Base-by-base conservation (phyloP, 2,888 invertebrate species). In the Polydrusus tereticollis region DNA sequence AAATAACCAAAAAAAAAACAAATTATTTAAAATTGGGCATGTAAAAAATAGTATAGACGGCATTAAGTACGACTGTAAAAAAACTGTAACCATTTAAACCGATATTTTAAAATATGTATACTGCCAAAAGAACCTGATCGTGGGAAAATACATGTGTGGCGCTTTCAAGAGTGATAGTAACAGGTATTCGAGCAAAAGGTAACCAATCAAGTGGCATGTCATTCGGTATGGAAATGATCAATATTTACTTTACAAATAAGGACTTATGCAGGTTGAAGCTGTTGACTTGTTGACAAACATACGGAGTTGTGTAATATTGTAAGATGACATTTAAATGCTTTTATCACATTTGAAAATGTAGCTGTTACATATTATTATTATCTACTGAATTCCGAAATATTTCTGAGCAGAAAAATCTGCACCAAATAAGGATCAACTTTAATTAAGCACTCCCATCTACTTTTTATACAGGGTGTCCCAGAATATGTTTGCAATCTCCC, bases 71-170 rank as follows among this genome's bases (percentile, higher is more conserved):
- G n/a, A n/a, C n/a, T n/a, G n/a, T n/a, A n/a, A n/a, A n/a, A n/a
- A n/a, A n/a, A n/a, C n/a, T n/a, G n/a, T n/a, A n/a, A n/a, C n/a
- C n/a, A n/a, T n/a, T n/a, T n/a, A 36, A 36, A 36, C n/a, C 7
- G 1, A n/a, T 1, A 20, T 41, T 59, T 60, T 20, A 60, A 16
- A 62, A 10, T 18, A 38, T 50, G 59, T 41, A 36, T 47, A 38
- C 38, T 70, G 58, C 21, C 64, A 59, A 36, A 57, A 57, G 59
- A 50, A 45, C 16, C 36, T 52, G 47, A 57, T 69, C 70, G 70
- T 70, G 70, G 65, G 70, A 70, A 70, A 70, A 63, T 63, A 69
- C 63, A 63, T 69, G 63, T 63, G 23, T 62, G 58, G 70, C 70
- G 64, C 70, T 70, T 55, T 70, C 33, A 70, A 70, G n/a, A n/a